These are phyloP conservation scores for Troides oblongomaculatus DNA, from an alignment of 2,888 invertebrate genomes.

Conservation along the genomic window DNA sequence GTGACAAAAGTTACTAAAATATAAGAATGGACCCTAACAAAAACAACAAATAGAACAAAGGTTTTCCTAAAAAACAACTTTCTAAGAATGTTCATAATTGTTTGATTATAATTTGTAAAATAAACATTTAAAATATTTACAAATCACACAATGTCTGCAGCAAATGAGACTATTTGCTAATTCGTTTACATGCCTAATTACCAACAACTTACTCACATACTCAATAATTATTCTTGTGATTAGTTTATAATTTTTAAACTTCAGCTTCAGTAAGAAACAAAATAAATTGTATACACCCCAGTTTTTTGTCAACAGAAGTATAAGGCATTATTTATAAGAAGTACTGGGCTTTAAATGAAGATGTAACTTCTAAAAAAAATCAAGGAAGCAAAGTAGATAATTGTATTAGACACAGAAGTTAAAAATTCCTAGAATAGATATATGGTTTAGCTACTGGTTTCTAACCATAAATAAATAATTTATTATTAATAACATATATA, in stretches of 20 bases:
- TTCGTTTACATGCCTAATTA: slow-evolving; percentile 1
- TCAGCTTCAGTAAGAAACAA: neutral
- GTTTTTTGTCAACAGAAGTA: neutral
- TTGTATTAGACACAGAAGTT: neutral
- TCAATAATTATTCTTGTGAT: neutral
- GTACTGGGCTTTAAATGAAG: too few species aligned
- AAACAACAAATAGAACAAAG: too few species aligned
- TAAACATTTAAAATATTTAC: neutral
- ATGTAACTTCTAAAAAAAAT: too few species aligned
- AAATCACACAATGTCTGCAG: neutral
- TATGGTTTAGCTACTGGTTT: too few species aligned
- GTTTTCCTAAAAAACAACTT: too few species aligned
- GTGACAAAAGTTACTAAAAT: too few species aligned
- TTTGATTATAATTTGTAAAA: slow-evolving; percentile 8
- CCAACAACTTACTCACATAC: neutral
- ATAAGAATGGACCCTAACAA: too few species aligned
- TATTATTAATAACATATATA: too few species aligned
- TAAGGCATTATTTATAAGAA: too few species aligned
- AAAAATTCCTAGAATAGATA: too few species aligned
- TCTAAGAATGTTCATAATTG: neutral
- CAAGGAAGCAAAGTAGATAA: too few species aligned
- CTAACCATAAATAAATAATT: too few species aligned
- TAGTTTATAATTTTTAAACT: neutral
- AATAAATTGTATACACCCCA: neutral
- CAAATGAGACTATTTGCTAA: slow-evolving; percentile 10